A percentile compares a stretch with the other conserved stretches of the same genome.
Evolutionary conservation across 2,888 invertebrate species (phyloP).

Genomic region (Eurytoma californica): DNA sequence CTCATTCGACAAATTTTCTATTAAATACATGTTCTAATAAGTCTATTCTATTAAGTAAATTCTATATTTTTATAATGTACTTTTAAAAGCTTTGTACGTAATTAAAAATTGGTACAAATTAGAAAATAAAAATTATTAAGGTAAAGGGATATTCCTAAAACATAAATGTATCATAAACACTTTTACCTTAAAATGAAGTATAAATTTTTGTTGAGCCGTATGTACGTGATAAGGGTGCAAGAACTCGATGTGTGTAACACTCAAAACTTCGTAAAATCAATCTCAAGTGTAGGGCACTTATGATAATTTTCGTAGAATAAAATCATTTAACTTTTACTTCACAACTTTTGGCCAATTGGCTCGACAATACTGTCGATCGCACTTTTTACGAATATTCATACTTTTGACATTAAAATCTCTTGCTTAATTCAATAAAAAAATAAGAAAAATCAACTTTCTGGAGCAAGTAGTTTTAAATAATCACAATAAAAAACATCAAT

Average conservation of each 20-base stretch:
- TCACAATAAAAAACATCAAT: neutral
- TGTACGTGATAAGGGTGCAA: conserved; percentile 13
- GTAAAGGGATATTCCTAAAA: conserved; percentile 19
- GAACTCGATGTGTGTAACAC: conserved; percentile 39
- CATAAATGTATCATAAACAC: conserved; percentile 11
- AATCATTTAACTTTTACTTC: conserved; percentile 10
- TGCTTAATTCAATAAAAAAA: neutral
- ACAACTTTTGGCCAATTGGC: no score
- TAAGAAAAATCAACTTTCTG: neutral
- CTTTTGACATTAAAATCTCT: conserved; percentile 9
- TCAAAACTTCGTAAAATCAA: conserved; percentile 33
- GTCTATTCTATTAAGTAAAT: conserved; percentile 45
- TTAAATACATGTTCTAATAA: conserved; percentile 16
- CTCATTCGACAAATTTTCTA: conserved; percentile 19
- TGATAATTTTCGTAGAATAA: conserved; percentile 17
- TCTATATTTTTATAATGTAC: conserved; percentile 53
- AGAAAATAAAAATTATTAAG: conserved; percentile 31
- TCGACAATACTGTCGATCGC: no score
- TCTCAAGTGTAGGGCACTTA: conserved; percentile 37
- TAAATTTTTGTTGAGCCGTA: conserved; percentile 54
- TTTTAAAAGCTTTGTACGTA: conserved; percentile 43
- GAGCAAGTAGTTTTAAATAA: conserved; percentile 2
- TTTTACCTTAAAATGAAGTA: conserved; percentile 25
- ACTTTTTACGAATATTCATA: neutral
- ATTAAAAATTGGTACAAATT: conserved; percentile 45